These are phyloP conservation scores for Phyllostomus hastatus DNA, from an alignment of 2,113 vertebrate genomes.

Conservation along the genomic window DNA sequence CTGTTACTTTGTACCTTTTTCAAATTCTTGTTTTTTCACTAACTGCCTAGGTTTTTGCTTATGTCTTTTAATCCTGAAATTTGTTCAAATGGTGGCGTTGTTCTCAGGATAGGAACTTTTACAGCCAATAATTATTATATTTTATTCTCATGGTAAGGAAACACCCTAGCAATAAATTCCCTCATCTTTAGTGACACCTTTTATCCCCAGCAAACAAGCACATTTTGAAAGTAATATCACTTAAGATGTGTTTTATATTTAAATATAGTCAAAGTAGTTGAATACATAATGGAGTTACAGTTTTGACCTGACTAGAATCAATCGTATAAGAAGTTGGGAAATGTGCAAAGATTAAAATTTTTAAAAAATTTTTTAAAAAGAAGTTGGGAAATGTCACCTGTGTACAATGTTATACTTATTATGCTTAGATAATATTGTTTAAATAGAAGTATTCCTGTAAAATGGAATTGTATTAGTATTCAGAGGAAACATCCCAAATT, in stretches of 20 bases:
- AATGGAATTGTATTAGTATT: neutral
- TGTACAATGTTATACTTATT: neutral
- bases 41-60: neutral
- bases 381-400: neutral
- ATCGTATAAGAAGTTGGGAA: neutral
- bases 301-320: neutral
- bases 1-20: neutral
- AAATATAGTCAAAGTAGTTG: neutral
- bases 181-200: neutral
- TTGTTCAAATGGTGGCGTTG: neutral
- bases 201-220: neutral
- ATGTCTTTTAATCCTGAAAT: conserved; percentile 19
- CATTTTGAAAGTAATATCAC: neutral
- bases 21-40: neutral
- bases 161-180: neutral
- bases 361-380: no score
- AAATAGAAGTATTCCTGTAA: neutral
- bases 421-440: neutral
- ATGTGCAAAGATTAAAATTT: neutral
- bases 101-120: neutral
- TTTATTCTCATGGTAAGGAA: neutral
- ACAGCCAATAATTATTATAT: neutral
- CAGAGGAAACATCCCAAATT: neutral
- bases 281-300: neutral
- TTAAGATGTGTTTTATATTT: neutral